Conservation (phyloP, 2,888 invertebrate species). For the Molorchus minor region DNA sequence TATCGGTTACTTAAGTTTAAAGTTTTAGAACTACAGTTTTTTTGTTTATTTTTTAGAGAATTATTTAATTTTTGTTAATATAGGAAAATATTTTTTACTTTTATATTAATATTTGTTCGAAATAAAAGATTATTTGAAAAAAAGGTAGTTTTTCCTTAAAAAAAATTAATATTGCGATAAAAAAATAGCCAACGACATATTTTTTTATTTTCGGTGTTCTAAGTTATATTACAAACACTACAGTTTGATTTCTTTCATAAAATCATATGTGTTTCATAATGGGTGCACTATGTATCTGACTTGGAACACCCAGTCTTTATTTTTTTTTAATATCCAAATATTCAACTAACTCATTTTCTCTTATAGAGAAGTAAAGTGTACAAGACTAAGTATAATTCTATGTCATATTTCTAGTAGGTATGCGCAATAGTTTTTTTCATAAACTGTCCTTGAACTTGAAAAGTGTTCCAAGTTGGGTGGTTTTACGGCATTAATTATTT, state of each 20-base stretch:
- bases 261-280: slow-evolving; percentile 1
- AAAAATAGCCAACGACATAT: slow-evolving; percentile 1
- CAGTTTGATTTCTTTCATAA: neutral
- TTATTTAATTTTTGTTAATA: neutral
- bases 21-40: neutral
- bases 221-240: slow-evolving; percentile 3
- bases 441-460: no score
- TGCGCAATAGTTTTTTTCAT: slow-evolving; percentile 3
- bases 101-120: neutral
- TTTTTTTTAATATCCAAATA: slow-evolving; percentile 2
- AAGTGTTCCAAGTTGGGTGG: no score
- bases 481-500: no score
- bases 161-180: neutral
- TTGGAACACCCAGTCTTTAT: slow-evolving; percentile 2
- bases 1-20: neutral
- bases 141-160: slow-evolving; percentile 6
- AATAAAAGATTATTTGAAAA: neutral
- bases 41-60: neutral
- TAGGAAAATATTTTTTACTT: slow-evolving; percentile 2
- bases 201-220: slow-evolving; percentile 3
- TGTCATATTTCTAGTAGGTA: neutral
- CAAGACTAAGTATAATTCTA: slow-evolving; percentile 1
- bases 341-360: slow-evolving; percentile 4
- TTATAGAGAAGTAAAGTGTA: neutral
- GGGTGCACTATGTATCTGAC: slow-evolving; percentile 1